These are phyloP conservation scores for Sinonovacula constricta DNA, from an alignment of 1,140 invertebrate genomes.

Conservation along the genomic window DNA sequence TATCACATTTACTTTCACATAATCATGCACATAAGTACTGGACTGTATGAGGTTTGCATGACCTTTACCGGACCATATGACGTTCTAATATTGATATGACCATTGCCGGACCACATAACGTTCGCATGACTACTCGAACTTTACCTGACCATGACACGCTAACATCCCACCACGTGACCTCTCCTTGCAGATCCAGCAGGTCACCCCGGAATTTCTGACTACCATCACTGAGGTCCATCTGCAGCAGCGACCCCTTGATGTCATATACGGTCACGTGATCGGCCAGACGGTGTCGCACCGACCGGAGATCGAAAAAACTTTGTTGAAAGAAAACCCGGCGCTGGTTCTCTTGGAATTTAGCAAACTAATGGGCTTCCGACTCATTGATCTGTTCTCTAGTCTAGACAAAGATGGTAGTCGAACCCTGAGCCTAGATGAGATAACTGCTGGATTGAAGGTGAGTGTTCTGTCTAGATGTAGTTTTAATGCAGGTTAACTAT, in stretches of 20 bases:
- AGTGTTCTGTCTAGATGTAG: too few species aligned
- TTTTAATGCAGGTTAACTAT: too few species aligned
- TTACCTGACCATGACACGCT: too few species aligned
- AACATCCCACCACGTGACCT: too few species aligned
- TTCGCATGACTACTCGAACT: too few species aligned
- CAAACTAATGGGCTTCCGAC: conserved; percentile 62
- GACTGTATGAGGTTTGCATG: too few species aligned
- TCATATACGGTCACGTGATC: conserved; percentile 53
- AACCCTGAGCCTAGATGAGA: conserved; percentile 63
- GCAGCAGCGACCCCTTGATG: conserved; percentile 33
- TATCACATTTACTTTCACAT: too few species aligned
- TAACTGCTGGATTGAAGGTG: conserved; percentile 66
- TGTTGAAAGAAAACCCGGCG: conserved; percentile 58
- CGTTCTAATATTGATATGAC: too few species aligned
- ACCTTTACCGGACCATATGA: too few species aligned
- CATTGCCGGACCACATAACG: too few species aligned
- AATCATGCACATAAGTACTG: too few species aligned
- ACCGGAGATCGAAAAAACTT: conserved; percentile 49
- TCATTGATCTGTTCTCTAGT: conserved; percentile 65
- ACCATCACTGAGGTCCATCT: conserved; percentile 41
- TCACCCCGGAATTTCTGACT: conserved; percentile 42
- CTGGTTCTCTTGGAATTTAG: conserved; percentile 67
- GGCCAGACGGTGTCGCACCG: conserved; percentile 25
- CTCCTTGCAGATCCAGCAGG: conserved; percentile 55
- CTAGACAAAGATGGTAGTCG: conserved; percentile 69